Evolutionary conservation across 2,113 vertebrate species (phyloP).

Genomic region (Dasyornis broadbenti): DNA sequence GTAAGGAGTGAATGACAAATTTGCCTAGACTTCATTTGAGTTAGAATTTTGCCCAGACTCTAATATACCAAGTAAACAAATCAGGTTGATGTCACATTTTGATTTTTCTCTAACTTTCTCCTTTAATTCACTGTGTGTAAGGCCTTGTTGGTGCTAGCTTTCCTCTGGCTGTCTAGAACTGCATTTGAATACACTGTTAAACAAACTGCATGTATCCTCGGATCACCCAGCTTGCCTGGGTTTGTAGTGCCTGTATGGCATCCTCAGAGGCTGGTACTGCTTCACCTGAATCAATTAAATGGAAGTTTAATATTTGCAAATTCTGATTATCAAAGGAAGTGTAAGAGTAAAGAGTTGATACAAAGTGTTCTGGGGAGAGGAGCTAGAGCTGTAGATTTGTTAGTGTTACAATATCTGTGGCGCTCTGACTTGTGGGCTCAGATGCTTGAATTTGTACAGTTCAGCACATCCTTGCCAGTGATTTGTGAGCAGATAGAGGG

Average conservation of each 20-base stretch:
- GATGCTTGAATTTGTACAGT: conserved; percentile 19
- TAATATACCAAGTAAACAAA: background rate
- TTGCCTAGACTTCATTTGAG: background rate
- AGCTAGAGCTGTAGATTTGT: background rate
- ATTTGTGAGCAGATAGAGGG: conserved; percentile 35
- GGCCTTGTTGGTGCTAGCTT: background rate
- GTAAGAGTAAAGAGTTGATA: background rate
- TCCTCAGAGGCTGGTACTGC: background rate
- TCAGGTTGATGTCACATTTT: background rate
- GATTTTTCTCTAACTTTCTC: background rate
- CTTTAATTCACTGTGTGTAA: background rate
- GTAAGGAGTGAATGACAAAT: background rate
- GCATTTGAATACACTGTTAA: background rate
- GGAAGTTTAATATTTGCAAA: background rate
- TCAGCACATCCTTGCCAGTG: conserved; percentile 23
- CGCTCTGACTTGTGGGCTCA: background rate
- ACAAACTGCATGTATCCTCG: background rate
- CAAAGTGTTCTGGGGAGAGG: background rate
- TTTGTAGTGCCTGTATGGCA: background rate
- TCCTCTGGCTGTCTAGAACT: background rate
- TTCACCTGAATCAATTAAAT: background rate
- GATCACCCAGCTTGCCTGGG: background rate
- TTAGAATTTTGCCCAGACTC: background rate
- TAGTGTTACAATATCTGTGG: background rate
- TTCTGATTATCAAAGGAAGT: background rate